Evolutionary conservation across 2,888 invertebrate genomes (phyloP).

Genomic region (Tribolium freemani): DNA sequence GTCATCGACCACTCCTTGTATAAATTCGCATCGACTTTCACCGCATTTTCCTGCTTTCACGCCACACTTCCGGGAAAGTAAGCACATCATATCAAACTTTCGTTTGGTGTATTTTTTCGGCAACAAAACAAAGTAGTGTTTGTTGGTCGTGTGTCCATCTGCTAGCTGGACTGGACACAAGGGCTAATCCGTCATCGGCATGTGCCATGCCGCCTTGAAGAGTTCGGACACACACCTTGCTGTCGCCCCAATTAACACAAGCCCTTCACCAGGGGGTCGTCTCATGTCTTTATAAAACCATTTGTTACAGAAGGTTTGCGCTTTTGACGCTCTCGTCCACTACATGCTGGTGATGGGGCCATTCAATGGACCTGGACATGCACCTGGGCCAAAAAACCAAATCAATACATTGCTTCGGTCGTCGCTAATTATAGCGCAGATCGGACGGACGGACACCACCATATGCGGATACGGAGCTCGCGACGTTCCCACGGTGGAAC

Average conservation of each 20-base stretch:
- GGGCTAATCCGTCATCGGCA: constrained; percentile 45
- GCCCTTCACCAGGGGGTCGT: constrained; percentile 53
- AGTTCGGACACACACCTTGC: constrained; percentile 62
- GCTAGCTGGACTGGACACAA: constrained; percentile 11
- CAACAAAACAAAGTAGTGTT: constrained; percentile 1
- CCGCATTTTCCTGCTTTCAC: constrained; percentile 41
- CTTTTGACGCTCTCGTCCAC: constrained; percentile 45
- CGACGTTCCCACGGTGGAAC: constrained; percentile 44
- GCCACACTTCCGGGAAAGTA: constrained; percentile 39
- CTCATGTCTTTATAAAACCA: constrained; percentile 63
- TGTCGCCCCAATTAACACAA: constrained; percentile 66
- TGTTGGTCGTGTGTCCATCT: constrained; percentile 16
- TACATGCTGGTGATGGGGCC: background rate
- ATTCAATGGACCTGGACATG: background rate
- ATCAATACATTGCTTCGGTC: constrained; percentile 29
- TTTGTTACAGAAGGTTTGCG: constrained; percentile 60
- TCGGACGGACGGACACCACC: constrained; percentile 31
- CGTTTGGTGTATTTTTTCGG: background rate
- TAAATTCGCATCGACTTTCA: constrained; percentile 30
- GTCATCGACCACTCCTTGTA: constrained; percentile 32
- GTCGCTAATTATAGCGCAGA: constrained; percentile 37
- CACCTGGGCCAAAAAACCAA: constrained; percentile 38
- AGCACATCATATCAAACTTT: background rate
- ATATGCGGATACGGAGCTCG: constrained; percentile 42
- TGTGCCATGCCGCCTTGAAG: constrained; percentile 40